phyloP scores from a whole-genome alignment of 2,113 vertebrate species.

The Columba livia region DNA sequence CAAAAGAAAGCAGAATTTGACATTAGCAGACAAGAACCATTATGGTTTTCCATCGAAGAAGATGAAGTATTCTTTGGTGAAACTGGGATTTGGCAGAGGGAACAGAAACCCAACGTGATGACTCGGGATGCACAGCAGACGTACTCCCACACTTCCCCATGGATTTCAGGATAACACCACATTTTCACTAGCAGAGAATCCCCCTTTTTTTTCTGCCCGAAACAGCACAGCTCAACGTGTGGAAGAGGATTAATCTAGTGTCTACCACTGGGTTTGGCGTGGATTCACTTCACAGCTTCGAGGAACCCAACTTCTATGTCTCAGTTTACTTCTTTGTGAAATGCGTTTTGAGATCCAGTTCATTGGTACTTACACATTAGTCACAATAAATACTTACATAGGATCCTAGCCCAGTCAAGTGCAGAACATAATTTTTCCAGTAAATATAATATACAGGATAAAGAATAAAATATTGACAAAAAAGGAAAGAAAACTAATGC shows the following conservation, averaged over 20 bases:
- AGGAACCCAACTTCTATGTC: not conserved
- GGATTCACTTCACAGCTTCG: not conserved
- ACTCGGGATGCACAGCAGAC: not conserved
- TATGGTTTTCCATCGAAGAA: not conserved
- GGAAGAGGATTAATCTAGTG: not conserved
- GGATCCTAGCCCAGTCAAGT: not conserved
- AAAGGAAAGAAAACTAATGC: not conserved
- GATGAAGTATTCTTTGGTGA: not conserved
- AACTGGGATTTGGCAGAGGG: not conserved
- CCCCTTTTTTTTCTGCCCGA: not conserved
- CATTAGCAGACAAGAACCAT: not conserved
- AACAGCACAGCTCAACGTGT: not conserved
- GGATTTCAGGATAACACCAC: not conserved
- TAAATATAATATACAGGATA: not conserved
- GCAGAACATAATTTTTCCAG: not conserved
- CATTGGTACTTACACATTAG: not conserved
- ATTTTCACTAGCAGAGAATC: not conserved
- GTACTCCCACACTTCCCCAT: not conserved
- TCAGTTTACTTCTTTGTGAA: not conserved
- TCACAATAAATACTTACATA: not conserved
- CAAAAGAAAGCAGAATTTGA: not conserved
- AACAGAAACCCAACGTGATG: fast-evolving
- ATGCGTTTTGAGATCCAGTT: not conserved
- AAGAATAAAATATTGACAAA: not conserved
- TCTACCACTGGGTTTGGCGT: not conserved